Conservation (phyloP, 2,888 invertebrate genomes). For the Scrobipalpa atriplicella region DNA sequence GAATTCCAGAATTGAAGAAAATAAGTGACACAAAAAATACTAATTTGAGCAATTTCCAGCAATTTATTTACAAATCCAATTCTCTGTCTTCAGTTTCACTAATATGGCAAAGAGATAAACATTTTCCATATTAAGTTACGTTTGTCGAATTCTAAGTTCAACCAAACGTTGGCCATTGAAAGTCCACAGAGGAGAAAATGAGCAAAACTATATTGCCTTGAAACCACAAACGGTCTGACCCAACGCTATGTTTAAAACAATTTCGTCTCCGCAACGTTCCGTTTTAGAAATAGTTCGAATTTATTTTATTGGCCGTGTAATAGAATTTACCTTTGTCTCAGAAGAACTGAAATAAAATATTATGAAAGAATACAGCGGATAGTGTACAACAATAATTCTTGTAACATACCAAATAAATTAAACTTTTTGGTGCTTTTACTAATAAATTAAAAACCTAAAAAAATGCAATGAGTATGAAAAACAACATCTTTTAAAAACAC, state of each 20-base stretch:
- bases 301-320: background rate
- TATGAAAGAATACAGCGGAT: background rate
- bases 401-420: no score
- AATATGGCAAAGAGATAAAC: no score
- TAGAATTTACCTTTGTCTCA: background rate
- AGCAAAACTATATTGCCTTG: background rate
- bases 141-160: background rate
- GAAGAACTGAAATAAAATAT: background rate
- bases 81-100: background rate
- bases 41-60: no score
- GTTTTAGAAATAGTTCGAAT: slow-evolving; percentile 4
- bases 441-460: no score
- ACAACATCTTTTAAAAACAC: no score
- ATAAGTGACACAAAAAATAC: no score
- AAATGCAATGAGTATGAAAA: no score
- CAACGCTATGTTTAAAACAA: slow-evolving; percentile 5
- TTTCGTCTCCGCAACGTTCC: slow-evolving; percentile 1
- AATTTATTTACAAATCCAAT: background rate
- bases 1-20: no score
- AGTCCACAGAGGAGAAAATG: background rate
- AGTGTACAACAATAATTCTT: background rate
- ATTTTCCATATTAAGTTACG: no score
- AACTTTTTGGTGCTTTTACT: no score
- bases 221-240: background rate
- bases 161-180: background rate